phyloP scores from a whole-genome alignment of 2,113 vertebrate species.

The Oryzias javanicus region DNA sequence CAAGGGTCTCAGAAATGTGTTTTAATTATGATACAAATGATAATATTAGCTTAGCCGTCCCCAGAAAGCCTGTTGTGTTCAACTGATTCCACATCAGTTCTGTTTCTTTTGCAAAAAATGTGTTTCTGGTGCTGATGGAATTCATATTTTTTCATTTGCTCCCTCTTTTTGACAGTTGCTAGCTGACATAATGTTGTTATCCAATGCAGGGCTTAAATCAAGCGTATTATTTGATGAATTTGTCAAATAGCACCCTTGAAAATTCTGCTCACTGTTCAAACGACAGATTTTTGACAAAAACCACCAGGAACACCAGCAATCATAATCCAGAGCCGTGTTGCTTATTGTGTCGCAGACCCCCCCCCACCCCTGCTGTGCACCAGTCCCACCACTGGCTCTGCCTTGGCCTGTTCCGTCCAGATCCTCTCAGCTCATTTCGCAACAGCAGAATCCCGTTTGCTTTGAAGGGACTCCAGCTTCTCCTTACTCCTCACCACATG shows the following conservation, averaged over 20 bases:
- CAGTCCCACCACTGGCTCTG: slow-evolving; percentile 19
- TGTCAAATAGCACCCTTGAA: background rate
- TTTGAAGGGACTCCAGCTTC: slow-evolving; percentile 60
- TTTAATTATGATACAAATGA: too few relatives aligned
- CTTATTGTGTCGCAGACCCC: slow-evolving; percentile 17
- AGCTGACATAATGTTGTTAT: slow-evolving; percentile 19
- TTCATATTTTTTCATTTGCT: too few relatives aligned
- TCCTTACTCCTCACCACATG: slow-evolving; percentile 19
- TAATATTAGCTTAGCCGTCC: too few relatives aligned
- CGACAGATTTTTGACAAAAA: slow-evolving; percentile 6
- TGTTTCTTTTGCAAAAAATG: slow-evolving; percentile 8
- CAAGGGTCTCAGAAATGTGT: too few relatives aligned
- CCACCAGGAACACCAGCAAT: background rate
- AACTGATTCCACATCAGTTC: background rate
- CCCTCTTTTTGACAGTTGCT: slow-evolving; percentile 13
- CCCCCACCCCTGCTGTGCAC: slow-evolving; percentile 18
- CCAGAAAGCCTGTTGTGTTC: background rate
- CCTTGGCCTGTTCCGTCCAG: slow-evolving; percentile 51
- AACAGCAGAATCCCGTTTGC: slow-evolving; percentile 35
- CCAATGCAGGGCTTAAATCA: slow-evolving; percentile 28
- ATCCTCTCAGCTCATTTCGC: slow-evolving; percentile 60
- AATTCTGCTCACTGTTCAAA: slow-evolving; percentile 11
- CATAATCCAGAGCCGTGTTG: background rate
- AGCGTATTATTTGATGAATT: slow-evolving; percentile 1
- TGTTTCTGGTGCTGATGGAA: too few relatives aligned